phyloP scores from a whole-genome alignment of 2,888 invertebrate species.

The Macaria liturata region DNA sequence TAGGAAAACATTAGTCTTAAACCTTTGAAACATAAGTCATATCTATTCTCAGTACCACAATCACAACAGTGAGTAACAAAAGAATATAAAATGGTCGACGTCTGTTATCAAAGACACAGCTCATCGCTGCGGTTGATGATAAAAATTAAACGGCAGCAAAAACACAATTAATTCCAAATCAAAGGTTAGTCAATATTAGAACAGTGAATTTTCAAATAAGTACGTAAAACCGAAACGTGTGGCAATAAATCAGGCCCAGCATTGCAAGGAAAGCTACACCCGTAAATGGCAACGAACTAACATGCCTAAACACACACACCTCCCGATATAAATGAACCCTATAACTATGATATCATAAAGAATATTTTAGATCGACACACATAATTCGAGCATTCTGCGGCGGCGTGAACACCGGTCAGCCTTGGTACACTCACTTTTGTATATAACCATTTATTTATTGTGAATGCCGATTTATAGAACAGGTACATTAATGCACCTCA shows the following conservation, averaged over 20 bases:
- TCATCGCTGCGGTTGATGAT: no score
- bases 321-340: slow-evolving; percentile 33
- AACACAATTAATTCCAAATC: slow-evolving; percentile 1
- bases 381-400: slow-evolving; percentile 53
- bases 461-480: slow-evolving; percentile 58
- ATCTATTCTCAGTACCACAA: no score
- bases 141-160: not conserved
- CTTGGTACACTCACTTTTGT: slow-evolving; percentile 72
- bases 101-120: no score
- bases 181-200: slow-evolving; percentile 10
- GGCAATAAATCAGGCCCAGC: slow-evolving; percentile 51
- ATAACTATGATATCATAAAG: slow-evolving; percentile 42
- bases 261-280: slow-evolving; percentile 59
- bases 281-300: slow-evolving; percentile 47
- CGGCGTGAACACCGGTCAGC: slow-evolving; percentile 56
- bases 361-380: slow-evolving; percentile 46
- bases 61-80: no score
- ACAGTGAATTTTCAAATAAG: slow-evolving; percentile 16
- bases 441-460: slow-evolving; percentile 53
- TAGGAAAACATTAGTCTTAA: no score
- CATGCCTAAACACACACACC: slow-evolving; percentile 30
- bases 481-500: slow-evolving; percentile 37
- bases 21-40: no score
- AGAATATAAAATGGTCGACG: no score
- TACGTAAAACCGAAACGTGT: slow-evolving; percentile 22